A percentile compares a stretch with the other conserved stretches of the same genome.
Conservation (phyloP, 2,113 vertebrate genomes). For the Trogon surrucura region DNA sequence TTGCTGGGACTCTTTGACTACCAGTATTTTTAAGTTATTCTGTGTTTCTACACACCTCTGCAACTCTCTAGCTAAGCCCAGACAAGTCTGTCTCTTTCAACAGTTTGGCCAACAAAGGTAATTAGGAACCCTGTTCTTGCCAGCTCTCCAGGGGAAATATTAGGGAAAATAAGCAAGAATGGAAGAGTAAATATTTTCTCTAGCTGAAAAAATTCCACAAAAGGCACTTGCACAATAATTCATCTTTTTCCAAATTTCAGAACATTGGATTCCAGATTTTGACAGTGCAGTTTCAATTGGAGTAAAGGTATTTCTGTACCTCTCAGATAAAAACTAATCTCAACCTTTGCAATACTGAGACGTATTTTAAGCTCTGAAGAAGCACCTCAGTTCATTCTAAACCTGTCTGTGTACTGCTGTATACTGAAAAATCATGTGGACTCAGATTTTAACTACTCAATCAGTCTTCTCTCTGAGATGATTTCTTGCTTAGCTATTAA, state of each 20-base stretch:
- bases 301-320: neutral
- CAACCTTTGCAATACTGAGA: neutral
- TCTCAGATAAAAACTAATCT: neutral
- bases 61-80: neutral
- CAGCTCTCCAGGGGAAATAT: neutral
- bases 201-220: neutral
- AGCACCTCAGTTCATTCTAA: neutral
- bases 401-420: neutral
- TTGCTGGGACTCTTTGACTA: neutral
- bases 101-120: neutral
- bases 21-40: neutral
- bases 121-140: neutral
- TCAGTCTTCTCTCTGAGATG: neutral
- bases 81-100: neutral
- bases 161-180: neutral
- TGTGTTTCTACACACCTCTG: neutral
- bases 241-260: neutral
- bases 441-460: neutral
- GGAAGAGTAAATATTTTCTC: neutral
- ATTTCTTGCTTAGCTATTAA: neutral
- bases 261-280: neutral
- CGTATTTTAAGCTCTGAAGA: neutral
- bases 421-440: neutral
- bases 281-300: neutral
- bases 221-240: neutral